Base-by-base conservation (phyloP, 2,113 vertebrate species). In the Oenanthe oenanthe region DNA sequence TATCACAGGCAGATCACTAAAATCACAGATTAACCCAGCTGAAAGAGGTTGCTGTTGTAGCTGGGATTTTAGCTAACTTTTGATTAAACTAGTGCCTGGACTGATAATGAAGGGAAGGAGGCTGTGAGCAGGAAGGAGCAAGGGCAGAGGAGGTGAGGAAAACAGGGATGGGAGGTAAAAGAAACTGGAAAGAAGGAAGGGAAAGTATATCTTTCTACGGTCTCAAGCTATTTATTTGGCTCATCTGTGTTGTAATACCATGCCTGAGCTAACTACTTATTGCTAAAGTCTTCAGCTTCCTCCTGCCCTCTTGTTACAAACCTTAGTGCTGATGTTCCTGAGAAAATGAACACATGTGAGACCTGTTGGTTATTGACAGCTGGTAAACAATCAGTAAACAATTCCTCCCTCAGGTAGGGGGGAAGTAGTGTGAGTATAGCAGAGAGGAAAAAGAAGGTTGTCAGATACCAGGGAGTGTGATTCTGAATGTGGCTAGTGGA, bases 381-480 rank as follows among this genome's bases (percentile, higher is more conserved):
- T 60, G 38, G 28, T 61, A 85, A 81, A 60, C 58, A 79, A 32
- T 32, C 63, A 63, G 38, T 36, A 36, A 36, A 36, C 34, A 36
- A 36, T 85, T 78, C 22, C 19, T 65, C 16, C 32, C 50, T 89
- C 36, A 68, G 28, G 65, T 14, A 16, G n/a, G 5, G 16, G 18
- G 16, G 6, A 57, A 65, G 22, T 21, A 7, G 31, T 40, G 26
- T 43, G 21, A 42, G 29, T 36, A 4, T n/a, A 61, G 0, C 1
- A 51, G 31, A 67, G 34, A 58, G 24, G 29, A 47, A 22, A 51
- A 50, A 47, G 9, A 54, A 48, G 18, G 16, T 6, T 20, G 42
- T 1, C 22, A 68, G 29, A 5, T 0, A 9, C 4, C 2, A n/a
- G 26, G 17, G 31, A 40, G 22, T 1, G 1, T 19, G 9, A 43